phyloP scores from a whole-genome alignment of 2,888 invertebrate genomes.

The Caenorhabditis japonica region DNA sequence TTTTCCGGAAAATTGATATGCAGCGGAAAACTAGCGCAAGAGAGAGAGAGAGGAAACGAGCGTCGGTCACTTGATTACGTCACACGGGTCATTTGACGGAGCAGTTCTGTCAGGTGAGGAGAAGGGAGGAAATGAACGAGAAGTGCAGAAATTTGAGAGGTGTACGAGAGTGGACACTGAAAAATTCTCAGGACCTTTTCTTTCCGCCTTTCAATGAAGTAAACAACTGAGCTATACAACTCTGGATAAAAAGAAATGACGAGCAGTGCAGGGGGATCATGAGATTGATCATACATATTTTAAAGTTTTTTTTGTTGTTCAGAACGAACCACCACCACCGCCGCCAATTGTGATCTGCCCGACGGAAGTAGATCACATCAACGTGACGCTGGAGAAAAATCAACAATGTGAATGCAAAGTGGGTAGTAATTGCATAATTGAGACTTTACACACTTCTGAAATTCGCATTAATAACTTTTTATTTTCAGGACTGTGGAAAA shows the following conservation, averaged over 20 bases:
- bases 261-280: no score
- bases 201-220: no score
- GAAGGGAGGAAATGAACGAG: constrained; percentile 18
- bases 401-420: constrained; percentile 76
- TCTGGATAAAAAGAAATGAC: no score
- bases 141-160: constrained; percentile 39
- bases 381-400: constrained; percentile 75
- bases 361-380: constrained; percentile 74
- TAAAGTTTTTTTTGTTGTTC: no score
- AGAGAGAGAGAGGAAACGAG: neutral
- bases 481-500: constrained; percentile 73
- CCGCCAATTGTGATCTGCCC: constrained; percentile 76
- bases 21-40: constrained; percentile 1
- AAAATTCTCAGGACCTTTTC: constrained; percentile 12
- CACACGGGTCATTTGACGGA: constrained; percentile 35
- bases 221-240: neutral
- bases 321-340: constrained; percentile 69
- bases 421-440: neutral
- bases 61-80: constrained; percentile 24
- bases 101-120: constrained; percentile 24
- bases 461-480: no score
- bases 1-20: constrained; percentile 16
- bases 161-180: constrained; percentile 36
- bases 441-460: no score
- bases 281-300: no score